A percentile compares a stretch with the other conserved stretches of the same genome.
phyloP scores from a whole-genome alignment of 53 echinoderm and acorn worm species.

The Holothuria scabra region DNA sequence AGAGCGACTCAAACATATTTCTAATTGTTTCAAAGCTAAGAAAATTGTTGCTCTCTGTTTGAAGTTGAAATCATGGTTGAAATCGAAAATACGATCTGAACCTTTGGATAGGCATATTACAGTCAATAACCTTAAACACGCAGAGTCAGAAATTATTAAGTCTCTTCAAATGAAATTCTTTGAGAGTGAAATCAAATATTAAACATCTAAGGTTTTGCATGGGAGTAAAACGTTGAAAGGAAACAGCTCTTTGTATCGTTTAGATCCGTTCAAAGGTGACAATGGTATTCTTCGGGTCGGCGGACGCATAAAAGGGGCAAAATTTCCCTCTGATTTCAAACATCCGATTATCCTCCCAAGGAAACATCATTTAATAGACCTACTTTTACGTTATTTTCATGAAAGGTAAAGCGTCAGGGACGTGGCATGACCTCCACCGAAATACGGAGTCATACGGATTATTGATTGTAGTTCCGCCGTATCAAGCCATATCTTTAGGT shows the following conservation, averaged over 20 bases:
- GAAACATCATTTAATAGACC: conserved; percentile 7
- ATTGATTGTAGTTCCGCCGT: conserved; percentile 50
- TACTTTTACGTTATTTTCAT: conserved; percentile 35
- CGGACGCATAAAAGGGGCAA: not conserved
- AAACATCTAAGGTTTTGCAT: too few relatives aligned
- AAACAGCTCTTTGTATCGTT: not conserved
- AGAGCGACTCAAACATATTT: not conserved
- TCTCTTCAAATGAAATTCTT: not conserved
- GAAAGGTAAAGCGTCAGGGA: conserved; percentile 41
- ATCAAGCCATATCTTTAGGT: conserved; percentile 20
- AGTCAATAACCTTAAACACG: not conserved
- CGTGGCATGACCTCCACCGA: conserved; percentile 53
- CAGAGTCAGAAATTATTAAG: not conserved
- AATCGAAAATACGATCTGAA: not conserved
- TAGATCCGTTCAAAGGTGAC: not conserved
- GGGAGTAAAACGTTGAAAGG: not conserved
- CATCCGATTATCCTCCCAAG: not conserved
- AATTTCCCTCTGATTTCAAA: not conserved
- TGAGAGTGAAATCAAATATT: not conserved
- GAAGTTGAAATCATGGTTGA: not conserved
- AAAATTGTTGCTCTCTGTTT: not conserved
- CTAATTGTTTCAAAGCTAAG: not conserved
- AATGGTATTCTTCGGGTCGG: conserved; percentile 13
- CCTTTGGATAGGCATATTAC: too few relatives aligned
- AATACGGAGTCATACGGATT: conserved; percentile 46